Base-by-base conservation (phyloP, 2,888 invertebrate genomes). In the Phengaris alcon region DNA sequence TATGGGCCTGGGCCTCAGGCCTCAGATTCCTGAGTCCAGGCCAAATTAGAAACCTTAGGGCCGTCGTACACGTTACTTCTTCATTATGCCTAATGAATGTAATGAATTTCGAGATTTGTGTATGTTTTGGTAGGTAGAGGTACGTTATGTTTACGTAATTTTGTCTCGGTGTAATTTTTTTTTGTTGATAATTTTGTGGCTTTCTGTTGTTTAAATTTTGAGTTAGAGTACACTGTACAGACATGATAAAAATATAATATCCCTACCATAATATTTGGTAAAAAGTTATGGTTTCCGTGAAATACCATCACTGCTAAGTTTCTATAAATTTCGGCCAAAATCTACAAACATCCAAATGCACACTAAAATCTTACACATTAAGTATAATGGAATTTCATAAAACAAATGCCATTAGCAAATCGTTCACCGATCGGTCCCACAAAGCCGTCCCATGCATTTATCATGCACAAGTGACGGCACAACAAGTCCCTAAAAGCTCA, bases 391-490 rank as follows among this genome's bases (percentile, higher is more conserved):
- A 35, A 54, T 52, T 64, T 35, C 51, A 70, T 48, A 70, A 70
- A 70, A 70, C 51, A 70, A 78, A 78, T 80, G 80, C 78, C 79
- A 73, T 84, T 86, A 85, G 84, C 82, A 78, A 79, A 81, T 83
- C 85, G 86, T 52, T 46, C 68, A 68, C 13, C 69, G n/a, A 13
- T 72, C 72, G 72, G 72, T 35, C 8, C 13, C 72, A 52, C 72
- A 72, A 72, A 72, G 51, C 22, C 70, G 48, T 22, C 72, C 54
- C 48, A 70, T 87, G 86, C 93, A 93, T 93, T 93, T 92, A 93
- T 93, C 93, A 93, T 87, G 83, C 79, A 84, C 89, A 93, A 92
- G 90, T 93, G 93, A 93, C 93, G 90, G 89, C 88, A 89, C 86
- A 87, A 88, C 88, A 87, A 90, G 85, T 86, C 75, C 84, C 82